Evolutionary conservation across 2,888 invertebrate genomes (phyloP).

Genomic region (Trachelus stipa): DNA sequence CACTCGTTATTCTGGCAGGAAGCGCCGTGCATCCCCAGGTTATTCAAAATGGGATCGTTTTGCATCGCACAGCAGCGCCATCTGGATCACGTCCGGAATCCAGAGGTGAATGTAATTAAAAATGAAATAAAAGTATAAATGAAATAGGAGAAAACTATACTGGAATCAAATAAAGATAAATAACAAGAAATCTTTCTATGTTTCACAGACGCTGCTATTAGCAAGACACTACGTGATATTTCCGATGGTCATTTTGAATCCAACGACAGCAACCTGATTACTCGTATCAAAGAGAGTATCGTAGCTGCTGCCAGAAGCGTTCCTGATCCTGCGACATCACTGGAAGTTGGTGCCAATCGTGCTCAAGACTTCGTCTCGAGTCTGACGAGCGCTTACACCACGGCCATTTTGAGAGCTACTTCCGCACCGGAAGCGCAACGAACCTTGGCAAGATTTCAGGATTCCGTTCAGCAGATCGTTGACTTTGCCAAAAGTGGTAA

Average conservation of each 20-base stretch:
- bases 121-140: background rate
- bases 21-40: background rate
- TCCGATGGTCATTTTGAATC: constrained; percentile 28
- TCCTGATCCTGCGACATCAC: constrained; percentile 35
- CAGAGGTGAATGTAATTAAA: background rate
- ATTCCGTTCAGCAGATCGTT: constrained; percentile 48
- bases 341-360: constrained; percentile 44
- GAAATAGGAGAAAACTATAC: background rate
- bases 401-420: constrained; percentile 48
- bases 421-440: constrained; percentile 39
- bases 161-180: background rate
- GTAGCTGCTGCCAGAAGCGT: constrained; percentile 36
- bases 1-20: background rate
- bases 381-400: constrained; percentile 49
- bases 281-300: constrained; percentile 42
- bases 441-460: constrained; percentile 44
- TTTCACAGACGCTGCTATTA: constrained; percentile 27
- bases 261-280: constrained; percentile 41
- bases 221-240: constrained; percentile 31
- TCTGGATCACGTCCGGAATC: background rate
- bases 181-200: background rate
- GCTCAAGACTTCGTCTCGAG: constrained; percentile 48
- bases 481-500: constrained; percentile 45
- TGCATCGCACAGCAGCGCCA: background rate
- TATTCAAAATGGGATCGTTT: background rate